Conservation (phyloP, 1,140 invertebrate genomes). For the Macrocentrus cingulum region DNA sequence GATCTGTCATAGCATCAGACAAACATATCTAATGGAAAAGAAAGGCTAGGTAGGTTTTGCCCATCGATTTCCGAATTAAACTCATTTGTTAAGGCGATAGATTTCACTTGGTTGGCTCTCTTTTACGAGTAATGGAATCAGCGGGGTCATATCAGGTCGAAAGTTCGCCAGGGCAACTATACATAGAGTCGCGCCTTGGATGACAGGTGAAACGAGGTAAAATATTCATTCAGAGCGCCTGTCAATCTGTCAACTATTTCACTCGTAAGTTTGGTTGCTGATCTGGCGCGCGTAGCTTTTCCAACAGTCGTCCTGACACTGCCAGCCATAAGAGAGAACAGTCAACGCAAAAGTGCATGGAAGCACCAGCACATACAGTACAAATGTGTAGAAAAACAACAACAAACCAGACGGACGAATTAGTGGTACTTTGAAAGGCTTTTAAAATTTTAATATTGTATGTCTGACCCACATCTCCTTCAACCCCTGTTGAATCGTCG, state of each 20-base stretch:
- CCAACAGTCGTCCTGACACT: neutral
- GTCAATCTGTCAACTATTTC: slow-evolving; percentile 52
- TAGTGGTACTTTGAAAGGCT: slow-evolving; percentile 49
- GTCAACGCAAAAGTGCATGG: neutral
- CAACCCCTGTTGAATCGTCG: slow-evolving; percentile 18
- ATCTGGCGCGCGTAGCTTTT: neutral
- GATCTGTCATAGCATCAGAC: no score
- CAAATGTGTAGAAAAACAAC: neutral
- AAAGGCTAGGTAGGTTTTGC: neutral
- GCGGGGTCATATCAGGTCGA: slow-evolving; percentile 49
- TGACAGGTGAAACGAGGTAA: slow-evolving; percentile 52
- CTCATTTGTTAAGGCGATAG: slow-evolving; percentile 25
- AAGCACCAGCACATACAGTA: slow-evolving; percentile 1
- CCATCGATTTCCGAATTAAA: slow-evolving; percentile 23
- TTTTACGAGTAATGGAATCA: slow-evolving; percentile 7
- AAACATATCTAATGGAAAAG: no score
- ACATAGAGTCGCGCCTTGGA: slow-evolving; percentile 40
- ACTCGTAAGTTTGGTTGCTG: slow-evolving; percentile 19
- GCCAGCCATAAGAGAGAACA: slow-evolving; percentile 13
- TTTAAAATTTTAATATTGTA: slow-evolving; percentile 53
- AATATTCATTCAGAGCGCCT: slow-evolving; percentile 50
- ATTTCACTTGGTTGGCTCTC: slow-evolving; percentile 6
- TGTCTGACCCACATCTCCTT: slow-evolving; percentile 46
- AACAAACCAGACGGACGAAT: slow-evolving; percentile 32
- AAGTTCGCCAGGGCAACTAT: slow-evolving; percentile 50